Evolutionary conservation across 2,797 vertebrate genomes (phyloP).

Genomic region (Graptemys geographica): DNA sequence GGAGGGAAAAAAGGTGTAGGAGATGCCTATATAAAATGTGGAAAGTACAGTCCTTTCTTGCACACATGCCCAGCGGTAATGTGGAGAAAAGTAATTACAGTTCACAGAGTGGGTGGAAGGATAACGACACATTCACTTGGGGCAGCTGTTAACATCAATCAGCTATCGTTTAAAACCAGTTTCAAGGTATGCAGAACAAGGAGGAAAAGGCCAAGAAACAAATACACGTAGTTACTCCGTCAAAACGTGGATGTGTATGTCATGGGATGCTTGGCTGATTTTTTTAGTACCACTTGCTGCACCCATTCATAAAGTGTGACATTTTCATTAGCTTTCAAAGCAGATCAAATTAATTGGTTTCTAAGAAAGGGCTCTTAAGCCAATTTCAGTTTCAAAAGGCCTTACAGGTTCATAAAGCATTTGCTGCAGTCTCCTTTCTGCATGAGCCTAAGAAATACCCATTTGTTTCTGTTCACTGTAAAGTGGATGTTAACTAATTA

Average conservation of each 20-base stretch:
- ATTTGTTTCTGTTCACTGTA: conserved; percentile 4
- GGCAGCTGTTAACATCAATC: rapidly evolving
- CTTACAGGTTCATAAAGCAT: background rate
- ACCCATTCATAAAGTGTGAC: background rate
- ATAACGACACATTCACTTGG: background rate
- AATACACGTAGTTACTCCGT: background rate
- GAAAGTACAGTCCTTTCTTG: background rate
- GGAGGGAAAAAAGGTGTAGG: background rate
- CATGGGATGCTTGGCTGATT: background rate
- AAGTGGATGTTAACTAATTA: background rate
- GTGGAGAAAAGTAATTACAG: background rate
- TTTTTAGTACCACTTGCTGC: background rate
- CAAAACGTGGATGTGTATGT: background rate
- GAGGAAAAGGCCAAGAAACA: conserved; percentile 12
- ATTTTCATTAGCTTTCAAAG: background rate
- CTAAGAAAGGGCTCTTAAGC: background rate
- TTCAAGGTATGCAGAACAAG: conserved; percentile 14
- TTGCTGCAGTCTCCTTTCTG: conserved; percentile 11
- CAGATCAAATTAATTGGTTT: background rate
- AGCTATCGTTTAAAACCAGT: background rate
- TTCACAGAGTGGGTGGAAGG: background rate
- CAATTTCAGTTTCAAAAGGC: background rate
- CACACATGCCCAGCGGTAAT: background rate
- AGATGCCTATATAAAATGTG: background rate
- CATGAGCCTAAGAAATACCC: background rate